These are phyloP conservation scores for Neodiprion pinetum DNA, from an alignment of 1,140 invertebrate species.

Conservation along the genomic window DNA sequence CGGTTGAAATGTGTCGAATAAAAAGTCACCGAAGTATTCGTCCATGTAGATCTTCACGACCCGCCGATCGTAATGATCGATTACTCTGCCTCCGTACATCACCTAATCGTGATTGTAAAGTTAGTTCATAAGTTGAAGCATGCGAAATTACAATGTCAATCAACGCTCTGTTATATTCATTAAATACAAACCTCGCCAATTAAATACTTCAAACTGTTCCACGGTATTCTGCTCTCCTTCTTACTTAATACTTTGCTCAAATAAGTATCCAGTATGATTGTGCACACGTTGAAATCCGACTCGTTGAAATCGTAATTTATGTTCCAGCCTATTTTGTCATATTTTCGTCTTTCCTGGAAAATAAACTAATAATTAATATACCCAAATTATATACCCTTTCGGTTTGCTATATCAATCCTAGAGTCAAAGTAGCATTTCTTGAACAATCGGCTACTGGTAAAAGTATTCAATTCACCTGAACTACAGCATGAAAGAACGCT, in stretches of 20 bases:
- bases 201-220: conserved; percentile 89
- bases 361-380: conserved; percentile 9
- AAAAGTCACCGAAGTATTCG: conserved; percentile 92
- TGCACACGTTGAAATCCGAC: conserved; percentile 88
- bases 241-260: conserved; percentile 71
- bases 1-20: conserved; percentile 87
- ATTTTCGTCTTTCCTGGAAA: conserved; percentile 83
- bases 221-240: conserved; percentile 75
- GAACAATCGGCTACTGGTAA: conserved; percentile 16
- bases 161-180: conserved; percentile 1
- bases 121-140: not conserved
- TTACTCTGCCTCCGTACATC: conserved; percentile 92
- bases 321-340: conserved; percentile 94
- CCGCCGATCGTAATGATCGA: conserved; percentile 87
- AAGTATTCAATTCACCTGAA: conserved; percentile 67
- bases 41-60: conserved; percentile 89
- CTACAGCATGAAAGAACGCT: conserved; percentile 90
- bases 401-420: not conserved
- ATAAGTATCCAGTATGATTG: conserved; percentile 83
- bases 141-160: not conserved
- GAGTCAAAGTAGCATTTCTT: conserved; percentile 11
- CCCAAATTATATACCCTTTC: not conserved
- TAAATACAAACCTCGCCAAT: conserved; percentile 78
- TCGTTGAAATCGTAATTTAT: conserved; percentile 93
- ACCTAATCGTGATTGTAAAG: conserved; percentile 64